Percentiles rank a stretch among this genome's conserved stretches.
Conservation (phyloP, 2,113 vertebrate genomes). For the Jacana jacana region DNA sequence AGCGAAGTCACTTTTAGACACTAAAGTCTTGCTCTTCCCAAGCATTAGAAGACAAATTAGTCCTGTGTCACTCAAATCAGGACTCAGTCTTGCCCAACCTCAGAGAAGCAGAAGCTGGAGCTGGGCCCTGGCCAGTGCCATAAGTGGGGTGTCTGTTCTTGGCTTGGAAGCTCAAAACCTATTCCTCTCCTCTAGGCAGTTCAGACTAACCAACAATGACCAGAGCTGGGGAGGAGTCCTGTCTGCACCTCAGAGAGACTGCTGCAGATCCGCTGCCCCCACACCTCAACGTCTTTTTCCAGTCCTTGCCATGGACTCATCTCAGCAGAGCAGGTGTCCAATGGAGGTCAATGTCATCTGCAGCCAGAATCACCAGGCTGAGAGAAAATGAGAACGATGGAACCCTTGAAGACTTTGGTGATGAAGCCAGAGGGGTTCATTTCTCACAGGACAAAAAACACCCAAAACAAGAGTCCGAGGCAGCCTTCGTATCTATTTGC, state of each 20-base stretch:
- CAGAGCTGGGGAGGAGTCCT: neutral
- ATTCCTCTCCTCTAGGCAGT: neutral
- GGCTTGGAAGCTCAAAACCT: neutral
- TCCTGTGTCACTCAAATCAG: neutral
- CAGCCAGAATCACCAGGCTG: neutral
- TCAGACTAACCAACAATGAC: neutral
- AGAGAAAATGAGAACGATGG: neutral
- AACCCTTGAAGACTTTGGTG: neutral
- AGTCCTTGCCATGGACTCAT: fast-evolving
- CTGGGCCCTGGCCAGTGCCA: neutral
- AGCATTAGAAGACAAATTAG: neutral
- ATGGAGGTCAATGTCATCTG: neutral
- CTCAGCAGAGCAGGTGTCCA: neutral
- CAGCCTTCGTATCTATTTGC: neutral
- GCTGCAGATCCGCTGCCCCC: neutral
- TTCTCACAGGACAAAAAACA: neutral
- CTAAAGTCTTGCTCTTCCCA: neutral
- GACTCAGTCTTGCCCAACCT: neutral
- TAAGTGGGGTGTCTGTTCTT: neutral
- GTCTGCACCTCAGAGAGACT: neutral
- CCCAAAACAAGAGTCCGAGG: neutral
- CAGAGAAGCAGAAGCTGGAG: neutral
- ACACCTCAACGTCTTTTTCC: fast-evolving
- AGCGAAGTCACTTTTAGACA: neutral
- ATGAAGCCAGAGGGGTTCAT: neutral